These are phyloP conservation scores for Hybos culiciformis DNA, from an alignment of 2,888 invertebrate genomes.

Conservation along the genomic window DNA sequence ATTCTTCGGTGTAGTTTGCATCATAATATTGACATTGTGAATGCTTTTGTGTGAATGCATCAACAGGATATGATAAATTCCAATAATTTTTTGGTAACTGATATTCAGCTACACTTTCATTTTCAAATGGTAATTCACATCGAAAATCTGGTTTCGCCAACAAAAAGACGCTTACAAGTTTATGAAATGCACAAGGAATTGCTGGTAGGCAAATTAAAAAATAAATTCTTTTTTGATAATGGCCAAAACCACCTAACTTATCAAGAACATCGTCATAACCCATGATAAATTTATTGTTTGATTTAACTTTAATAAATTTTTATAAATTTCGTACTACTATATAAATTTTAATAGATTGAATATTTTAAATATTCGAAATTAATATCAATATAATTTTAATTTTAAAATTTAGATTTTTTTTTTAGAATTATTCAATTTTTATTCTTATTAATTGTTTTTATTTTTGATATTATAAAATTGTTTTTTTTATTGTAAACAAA, in stretches of 20 bases:
- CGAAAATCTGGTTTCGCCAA: conserved; percentile 51
- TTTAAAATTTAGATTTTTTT: too few relatives aligned
- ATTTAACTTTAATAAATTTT: neutral
- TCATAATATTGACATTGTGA: conserved; percentile 40
- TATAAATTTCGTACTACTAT: too few relatives aligned
- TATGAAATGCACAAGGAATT: conserved; percentile 59
- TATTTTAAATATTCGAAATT: too few relatives aligned
- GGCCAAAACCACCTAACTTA: conserved; percentile 55
- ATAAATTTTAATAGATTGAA: too few relatives aligned
- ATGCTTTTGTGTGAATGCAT: conserved; percentile 33
- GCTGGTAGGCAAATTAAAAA: conserved; percentile 54
- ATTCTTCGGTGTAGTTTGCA: neutral
- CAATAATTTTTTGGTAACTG: conserved; percentile 35
- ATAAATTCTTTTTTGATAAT: conserved; percentile 54
- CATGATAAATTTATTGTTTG: conserved; percentile 35
- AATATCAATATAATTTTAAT: too few relatives aligned
- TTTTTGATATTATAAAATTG: too few relatives aligned
- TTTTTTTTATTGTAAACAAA: too few relatives aligned
- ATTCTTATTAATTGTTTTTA: too few relatives aligned
- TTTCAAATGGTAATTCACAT: conserved; percentile 46
- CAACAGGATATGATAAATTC: conserved; percentile 42
- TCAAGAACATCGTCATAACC: conserved; percentile 56
- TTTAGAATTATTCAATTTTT: too few relatives aligned
- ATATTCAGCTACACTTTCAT: conserved; percentile 25
- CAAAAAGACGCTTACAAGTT: conserved; percentile 56